Conservation (phyloP, 1,140 invertebrate species). For the Aplysia californica region DNA sequence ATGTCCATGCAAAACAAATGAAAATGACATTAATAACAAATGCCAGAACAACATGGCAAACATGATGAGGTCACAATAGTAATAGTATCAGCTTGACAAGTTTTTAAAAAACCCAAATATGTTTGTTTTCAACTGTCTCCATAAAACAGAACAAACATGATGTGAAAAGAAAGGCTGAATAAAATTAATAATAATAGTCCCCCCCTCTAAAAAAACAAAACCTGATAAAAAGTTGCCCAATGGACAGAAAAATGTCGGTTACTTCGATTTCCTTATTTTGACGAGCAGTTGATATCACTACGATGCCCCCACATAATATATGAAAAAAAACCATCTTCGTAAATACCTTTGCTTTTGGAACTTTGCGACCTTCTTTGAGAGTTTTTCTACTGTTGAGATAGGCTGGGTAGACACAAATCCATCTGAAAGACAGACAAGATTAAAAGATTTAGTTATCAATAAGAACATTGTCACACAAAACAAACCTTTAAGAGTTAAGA, state of each 20-base stretch:
- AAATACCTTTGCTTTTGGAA: slow-evolving; percentile 80
- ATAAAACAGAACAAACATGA: neutral
- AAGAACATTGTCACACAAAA: too few species aligned
- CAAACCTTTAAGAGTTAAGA: too few species aligned
- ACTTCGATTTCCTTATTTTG: neutral
- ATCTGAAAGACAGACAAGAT: slow-evolving; percentile 70
- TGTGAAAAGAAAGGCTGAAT: neutral
- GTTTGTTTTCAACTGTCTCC: neutral
- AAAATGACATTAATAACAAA: too few species aligned
- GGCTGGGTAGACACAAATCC: slow-evolving; percentile 96
- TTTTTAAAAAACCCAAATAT: too few species aligned
- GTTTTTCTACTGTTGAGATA: slow-evolving; percentile 97
- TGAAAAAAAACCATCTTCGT: too few species aligned
- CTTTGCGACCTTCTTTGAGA: slow-evolving; percentile 83
- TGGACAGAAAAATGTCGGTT: neutral
- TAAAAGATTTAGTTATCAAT: too few species aligned
- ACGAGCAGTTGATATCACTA: neutral
- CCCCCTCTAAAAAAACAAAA: neutral
- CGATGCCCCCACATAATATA: too few species aligned
- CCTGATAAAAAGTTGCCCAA: neutral
- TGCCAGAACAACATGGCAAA: too few species aligned
- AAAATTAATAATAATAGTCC: neutral
- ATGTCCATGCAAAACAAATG: too few species aligned
- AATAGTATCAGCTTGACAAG: too few species aligned
- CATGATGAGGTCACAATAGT: too few species aligned